Conservation (phyloP, 1,140 invertebrate genomes). For the Cryptotermes secundus region DNA sequence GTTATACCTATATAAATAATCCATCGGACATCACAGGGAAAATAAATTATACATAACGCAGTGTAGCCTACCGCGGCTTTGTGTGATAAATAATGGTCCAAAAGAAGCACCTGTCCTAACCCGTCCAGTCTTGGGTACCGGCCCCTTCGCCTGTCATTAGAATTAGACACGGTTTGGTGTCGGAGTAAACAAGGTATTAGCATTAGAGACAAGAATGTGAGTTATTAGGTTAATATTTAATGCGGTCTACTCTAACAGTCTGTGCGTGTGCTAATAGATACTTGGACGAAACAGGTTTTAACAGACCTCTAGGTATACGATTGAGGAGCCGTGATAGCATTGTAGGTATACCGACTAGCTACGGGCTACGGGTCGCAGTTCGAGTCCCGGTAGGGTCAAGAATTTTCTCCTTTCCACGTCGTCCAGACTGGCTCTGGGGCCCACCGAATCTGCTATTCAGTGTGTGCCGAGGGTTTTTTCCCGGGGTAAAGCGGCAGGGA, state of each 20-base stretch:
- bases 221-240: constrained; percentile 19
- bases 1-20: constrained; percentile 8
- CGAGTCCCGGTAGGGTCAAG: too few relatives aligned
- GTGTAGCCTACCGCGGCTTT: not conserved
- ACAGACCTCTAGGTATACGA: too few relatives aligned
- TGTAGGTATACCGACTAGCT: too few relatives aligned
- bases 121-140: not conserved
- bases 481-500: too few relatives aligned
- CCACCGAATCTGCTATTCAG: too few relatives aligned
- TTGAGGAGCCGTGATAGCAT: too few relatives aligned
- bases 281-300: too few relatives aligned
- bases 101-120: constrained; percentile 3
- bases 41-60: not conserved
- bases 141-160: not conserved
- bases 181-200: constrained; percentile 15
- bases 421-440: too few relatives aligned
- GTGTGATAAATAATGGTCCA: not conserved
- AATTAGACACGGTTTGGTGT: constrained; percentile 12
- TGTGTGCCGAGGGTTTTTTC: too few relatives aligned
- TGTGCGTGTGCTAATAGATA: not conserved
- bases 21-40: not conserved
- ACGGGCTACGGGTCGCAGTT: too few relatives aligned
- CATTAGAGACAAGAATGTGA: constrained; percentile 12
- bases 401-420: too few relatives aligned
- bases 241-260: not conserved